Evolutionary conservation across 2,113 vertebrate genomes (phyloP).

Genomic region (Dipodomys merriami): DNA sequence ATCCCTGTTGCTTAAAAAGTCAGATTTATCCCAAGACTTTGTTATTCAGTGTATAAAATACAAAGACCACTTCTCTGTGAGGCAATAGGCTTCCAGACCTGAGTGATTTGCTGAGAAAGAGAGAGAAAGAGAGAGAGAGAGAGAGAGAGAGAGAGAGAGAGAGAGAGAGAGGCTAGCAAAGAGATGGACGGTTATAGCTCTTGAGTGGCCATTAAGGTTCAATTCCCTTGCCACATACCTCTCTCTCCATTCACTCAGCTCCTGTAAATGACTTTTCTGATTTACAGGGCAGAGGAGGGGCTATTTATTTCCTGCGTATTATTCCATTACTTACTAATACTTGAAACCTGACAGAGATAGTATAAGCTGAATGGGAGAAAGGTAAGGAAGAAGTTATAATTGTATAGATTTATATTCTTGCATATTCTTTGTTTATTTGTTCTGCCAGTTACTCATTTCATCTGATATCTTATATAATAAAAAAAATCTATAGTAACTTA

Average conservation of each 20-base stretch:
- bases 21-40: neutral
- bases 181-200: slow-evolving; percentile 42
- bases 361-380: neutral
- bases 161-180: neutral
- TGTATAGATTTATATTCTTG: slow-evolving; percentile 42
- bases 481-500: neutral
- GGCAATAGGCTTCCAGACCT: neutral
- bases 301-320: slow-evolving; percentile 58
- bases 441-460: neutral
- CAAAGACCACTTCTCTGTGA: slow-evolving; percentile 20
- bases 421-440: slow-evolving; percentile 3
- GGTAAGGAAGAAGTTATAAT: slow-evolving; percentile 23
- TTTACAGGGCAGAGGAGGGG: slow-evolving; percentile 68
- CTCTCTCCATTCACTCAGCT: slow-evolving; percentile 52
- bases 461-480: slow-evolving; percentile 19
- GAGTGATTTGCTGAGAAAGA: neutral
- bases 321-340: slow-evolving; percentile 56
- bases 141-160: neutral
- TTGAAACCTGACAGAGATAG: slow-evolving; percentile 63
- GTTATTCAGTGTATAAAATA: slow-evolving; percentile 39
- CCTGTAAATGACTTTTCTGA: slow-evolving; percentile 73
- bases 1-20: neutral
- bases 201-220: slow-evolving; percentile 68
- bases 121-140: neutral
- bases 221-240: slow-evolving; percentile 60